Evolutionary conservation across 2,113 vertebrate species (phyloP).

Genomic region (Oryctolagus cuniculus): DNA sequence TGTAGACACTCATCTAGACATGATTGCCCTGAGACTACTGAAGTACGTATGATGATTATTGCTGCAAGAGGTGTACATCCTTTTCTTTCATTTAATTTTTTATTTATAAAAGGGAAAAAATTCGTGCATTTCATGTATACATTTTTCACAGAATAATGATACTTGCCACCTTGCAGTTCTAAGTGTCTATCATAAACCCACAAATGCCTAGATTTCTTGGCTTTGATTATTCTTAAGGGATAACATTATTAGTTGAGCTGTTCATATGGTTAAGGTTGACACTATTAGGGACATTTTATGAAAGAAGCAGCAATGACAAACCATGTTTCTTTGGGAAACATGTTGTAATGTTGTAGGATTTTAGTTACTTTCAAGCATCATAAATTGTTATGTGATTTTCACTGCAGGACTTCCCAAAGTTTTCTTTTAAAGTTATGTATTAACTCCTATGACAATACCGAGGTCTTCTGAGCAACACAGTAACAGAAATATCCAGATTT

Average conservation of each 20-base stretch:
- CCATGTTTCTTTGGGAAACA: neutral
- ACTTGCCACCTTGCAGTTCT: no score
- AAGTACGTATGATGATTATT: fast-evolving
- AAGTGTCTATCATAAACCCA: neutral
- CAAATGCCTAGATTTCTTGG: neutral
- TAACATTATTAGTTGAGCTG: neutral
- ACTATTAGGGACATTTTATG: neutral
- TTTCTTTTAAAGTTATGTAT: slow-evolving; percentile 4
- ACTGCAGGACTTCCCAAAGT: slow-evolving; percentile 1
- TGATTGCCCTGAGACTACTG: neutral
- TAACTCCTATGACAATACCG: neutral
- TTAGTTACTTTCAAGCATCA: slow-evolving; percentile 4
- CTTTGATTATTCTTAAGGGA: neutral
- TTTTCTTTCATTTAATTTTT: no score
- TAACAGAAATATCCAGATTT: neutral
- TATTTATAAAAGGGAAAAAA: no score
- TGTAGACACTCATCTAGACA: neutral
- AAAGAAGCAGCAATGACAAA: neutral
- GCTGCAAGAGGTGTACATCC: no score
- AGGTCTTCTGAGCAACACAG: neutral
- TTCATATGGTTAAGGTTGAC: neutral
- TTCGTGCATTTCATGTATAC: no score
- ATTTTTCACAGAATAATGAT: no score
- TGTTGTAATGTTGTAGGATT: neutral
- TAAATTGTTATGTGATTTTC: slow-evolving; percentile 33